Evolutionary conservation across 2,797 vertebrate species (phyloP).

Genomic region (Eleutherodactylus coqui): DNA sequence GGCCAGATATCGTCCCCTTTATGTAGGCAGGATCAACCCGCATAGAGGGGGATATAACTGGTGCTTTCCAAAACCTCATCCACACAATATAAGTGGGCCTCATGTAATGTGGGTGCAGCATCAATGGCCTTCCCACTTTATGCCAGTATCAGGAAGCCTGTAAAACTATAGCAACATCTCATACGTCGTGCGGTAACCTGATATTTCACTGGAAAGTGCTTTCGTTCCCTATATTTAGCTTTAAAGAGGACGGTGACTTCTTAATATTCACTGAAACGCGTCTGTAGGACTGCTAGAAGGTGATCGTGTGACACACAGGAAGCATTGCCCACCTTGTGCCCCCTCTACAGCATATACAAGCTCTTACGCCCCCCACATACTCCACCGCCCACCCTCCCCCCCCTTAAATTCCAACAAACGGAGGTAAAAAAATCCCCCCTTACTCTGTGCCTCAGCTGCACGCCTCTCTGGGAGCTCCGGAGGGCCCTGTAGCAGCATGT

Average conservation of each 20-base stretch:
- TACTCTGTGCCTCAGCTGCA: constrained; percentile 51
- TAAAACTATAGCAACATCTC: neutral
- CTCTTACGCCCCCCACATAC: constrained; percentile 3
- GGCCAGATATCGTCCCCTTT: neutral
- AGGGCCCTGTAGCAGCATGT: constrained; percentile 59
- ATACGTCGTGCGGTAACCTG: neutral
- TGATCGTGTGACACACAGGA: neutral
- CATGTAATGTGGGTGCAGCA: neutral
- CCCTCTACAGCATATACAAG: neutral
- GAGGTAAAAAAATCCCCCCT: constrained; percentile 58
- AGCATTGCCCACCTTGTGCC: neutral
- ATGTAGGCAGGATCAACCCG: no score
- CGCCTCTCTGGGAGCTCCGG: constrained; percentile 57
- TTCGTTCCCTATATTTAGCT: neutral
- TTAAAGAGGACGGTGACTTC: neutral
- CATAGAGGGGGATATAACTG: no score
- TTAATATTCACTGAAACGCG: neutral
- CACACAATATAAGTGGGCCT: no score
- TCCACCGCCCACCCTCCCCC: constrained; percentile 18
- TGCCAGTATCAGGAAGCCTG: no score
- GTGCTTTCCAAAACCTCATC: no score
- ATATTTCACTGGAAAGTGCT: neutral
- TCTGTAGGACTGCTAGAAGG: neutral
- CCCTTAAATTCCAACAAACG: constrained; percentile 52
- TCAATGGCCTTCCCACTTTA: no score